Percentiles rank a stretch among this genome's conserved stretches.
Evolutionary conservation across 2,113 vertebrate species (phyloP).

Genomic region (Centrocercus urophasianus): DNA sequence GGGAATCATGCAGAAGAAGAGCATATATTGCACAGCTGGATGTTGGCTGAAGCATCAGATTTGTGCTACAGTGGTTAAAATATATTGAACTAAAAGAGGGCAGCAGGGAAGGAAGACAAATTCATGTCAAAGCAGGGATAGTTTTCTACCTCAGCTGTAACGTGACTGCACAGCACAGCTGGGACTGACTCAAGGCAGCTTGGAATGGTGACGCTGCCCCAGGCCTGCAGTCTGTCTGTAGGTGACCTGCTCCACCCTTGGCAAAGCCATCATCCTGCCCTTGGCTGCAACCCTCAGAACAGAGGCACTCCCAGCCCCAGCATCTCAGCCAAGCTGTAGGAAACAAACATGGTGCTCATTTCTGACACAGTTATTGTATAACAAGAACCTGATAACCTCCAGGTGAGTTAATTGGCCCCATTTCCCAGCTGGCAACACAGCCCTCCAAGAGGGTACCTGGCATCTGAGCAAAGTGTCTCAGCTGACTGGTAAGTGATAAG

Average conservation of each 20-base stretch:
- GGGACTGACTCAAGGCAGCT: neutral
- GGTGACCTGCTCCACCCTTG: slow-evolving; percentile 66
- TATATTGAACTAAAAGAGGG: neutral
- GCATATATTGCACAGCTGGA: slow-evolving; percentile 2
- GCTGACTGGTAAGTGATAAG: slow-evolving; percentile 25
- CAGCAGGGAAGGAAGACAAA: neutral
- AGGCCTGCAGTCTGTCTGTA: slow-evolving; percentile 54
- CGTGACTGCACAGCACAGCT: neutral
- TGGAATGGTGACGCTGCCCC: neutral
- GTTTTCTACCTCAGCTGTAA: fast-evolving
- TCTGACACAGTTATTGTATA: neutral
- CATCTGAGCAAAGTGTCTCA: slow-evolving; percentile 15
- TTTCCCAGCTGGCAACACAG: slow-evolving; percentile 19
- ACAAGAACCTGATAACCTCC: neutral
- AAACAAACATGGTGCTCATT: neutral
- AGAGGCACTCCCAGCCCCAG: slow-evolving; percentile 31
- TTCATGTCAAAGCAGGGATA: neutral
- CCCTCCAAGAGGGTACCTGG: neutral
- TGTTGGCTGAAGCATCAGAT: slow-evolving; percentile 4
- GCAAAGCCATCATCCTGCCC: slow-evolving; percentile 31
- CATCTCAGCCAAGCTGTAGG: slow-evolving; percentile 19
- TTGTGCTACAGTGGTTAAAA: neutral
- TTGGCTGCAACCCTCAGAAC: slow-evolving; percentile 25
- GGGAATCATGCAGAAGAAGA: slow-evolving; percentile 7
- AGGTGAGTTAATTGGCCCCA: neutral